These are phyloP conservation scores for Babyrousa celebensis DNA, from an alignment of 2,797 vertebrate genomes.

Conservation along the genomic window DNA sequence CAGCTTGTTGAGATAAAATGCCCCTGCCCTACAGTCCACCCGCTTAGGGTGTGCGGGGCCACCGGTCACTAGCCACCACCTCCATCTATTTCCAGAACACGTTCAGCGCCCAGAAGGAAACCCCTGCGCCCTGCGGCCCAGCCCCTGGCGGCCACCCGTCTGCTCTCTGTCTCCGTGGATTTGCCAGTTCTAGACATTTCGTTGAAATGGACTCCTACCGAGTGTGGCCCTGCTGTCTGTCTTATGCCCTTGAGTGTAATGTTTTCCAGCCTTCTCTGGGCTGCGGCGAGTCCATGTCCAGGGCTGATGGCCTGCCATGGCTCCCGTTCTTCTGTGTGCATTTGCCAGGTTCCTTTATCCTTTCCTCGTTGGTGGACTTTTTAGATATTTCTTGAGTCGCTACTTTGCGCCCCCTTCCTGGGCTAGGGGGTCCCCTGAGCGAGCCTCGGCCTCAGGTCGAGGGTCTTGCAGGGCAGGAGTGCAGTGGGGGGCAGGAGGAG, in stretches of 20 bases:
- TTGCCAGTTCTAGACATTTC: not conserved
- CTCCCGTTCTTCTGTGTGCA: accelerated
- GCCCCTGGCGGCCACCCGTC: accelerated
- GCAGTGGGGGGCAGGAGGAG: not conserved
- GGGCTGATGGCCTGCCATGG: too few species aligned
- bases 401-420: not conserved
- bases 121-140: accelerated
- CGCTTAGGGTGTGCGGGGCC: accelerated
- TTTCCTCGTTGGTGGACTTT: accelerated
- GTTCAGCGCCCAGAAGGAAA: not conserved
- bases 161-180: accelerated
- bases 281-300: accelerated
- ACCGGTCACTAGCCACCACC: accelerated
- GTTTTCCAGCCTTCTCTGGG: not conserved
- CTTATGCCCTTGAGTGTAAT: accelerated
- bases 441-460: not conserved
- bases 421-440: not conserved
- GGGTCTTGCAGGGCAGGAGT: not conserved
- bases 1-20: not conserved
- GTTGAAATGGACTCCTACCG: accelerated
- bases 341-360: accelerated
- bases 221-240: accelerated
- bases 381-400: not conserved
- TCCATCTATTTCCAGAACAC: not conserved
- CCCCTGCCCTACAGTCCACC: accelerated